Evolutionary conservation across 1,140 invertebrate genomes (phyloP), one percentile per base, ranked within the genome.

Genomic region (Zaprionus camerounensis): DNA sequence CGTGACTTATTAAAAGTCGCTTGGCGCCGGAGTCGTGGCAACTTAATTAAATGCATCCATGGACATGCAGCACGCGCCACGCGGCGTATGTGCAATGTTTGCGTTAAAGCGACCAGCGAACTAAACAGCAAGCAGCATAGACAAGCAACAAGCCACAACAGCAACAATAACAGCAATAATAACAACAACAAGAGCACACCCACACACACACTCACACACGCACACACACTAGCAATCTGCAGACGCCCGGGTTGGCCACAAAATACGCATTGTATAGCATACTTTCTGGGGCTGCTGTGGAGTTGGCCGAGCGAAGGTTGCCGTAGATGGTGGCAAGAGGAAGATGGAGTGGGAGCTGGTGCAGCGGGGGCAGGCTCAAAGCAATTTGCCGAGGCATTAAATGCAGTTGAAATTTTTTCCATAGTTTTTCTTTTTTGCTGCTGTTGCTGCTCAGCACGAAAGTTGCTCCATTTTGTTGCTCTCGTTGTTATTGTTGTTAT

Each of bases 381-480:
- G 66, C 63, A 76, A 76, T 81, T 74, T 73, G 22, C 36, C 62
- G 36, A 44, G 44, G 64, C 69, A 80, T 85, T 81, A 81, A 86
- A 82, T 74, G 62, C 64, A 65, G 26, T 80, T 84, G 65, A 64
- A 68, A 68, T 76, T 76, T 80, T 38, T 22, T 69, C 17, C 41
- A 46, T 51, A 31, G 28, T 26, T 34, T 31, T 15, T 12, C 15
- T n/a, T 28, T 76, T 44, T 49, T 24, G 46, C 17, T 17, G 36
- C 22, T 34, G 58, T 22, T 44, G 36, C 36, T 5, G 36, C 36
- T 38, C 36, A 38, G 41, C 41, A 46, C 68, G 58, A 70, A 65
- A 65, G 49, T 71, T 57, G 65, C 68, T 70, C 34, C 24, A 46
- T 62, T 53, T 58, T 63, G 26, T 62, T 36, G 15, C 22, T 61